These are phyloP conservation scores for Archaeoteleia sp. DNA, from an alignment of 2,888 invertebrate species.

Conservation along the genomic window DNA sequence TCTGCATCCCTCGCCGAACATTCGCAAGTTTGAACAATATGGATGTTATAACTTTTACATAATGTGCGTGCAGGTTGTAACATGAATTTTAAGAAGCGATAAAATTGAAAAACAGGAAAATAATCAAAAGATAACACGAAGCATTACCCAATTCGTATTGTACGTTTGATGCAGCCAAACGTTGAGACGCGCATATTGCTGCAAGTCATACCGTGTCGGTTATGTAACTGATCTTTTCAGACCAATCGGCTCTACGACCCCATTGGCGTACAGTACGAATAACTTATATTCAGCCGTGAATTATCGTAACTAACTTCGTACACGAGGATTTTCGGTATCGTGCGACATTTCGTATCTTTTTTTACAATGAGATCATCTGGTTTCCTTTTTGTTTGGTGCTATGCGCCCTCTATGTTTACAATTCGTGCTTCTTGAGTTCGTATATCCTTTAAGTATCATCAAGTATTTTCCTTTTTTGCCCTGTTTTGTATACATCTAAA, in stretches of 20 bases:
- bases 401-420: too few species aligned
- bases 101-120: not conserved
- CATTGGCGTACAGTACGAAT: too few species aligned
- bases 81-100: not conserved
- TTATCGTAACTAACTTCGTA: conserved; percentile 51
- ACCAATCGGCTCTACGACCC: conserved; percentile 63
- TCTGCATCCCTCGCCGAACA: too few species aligned
- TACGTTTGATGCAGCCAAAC: conserved; percentile 31
- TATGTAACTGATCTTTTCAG: conserved; percentile 66
- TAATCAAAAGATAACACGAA: too few species aligned
- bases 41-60: too few species aligned
- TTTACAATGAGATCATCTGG: not conserved
- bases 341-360: not conserved
- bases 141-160: conserved; percentile 32
- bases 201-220: conserved; percentile 47
- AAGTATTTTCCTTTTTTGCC: too few species aligned
- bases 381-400: not conserved
- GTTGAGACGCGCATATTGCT: not conserved
- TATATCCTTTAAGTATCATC: too few species aligned
- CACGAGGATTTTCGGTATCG: conserved; percentile 2
- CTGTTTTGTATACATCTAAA: too few species aligned
- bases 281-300: too few species aligned
- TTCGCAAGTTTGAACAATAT: too few species aligned
- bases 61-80: too few species aligned
- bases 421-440: too few species aligned